Percentiles rank a stretch among this genome's conserved stretches.
Conservation (phyloP, 2,113 vertebrate species). For the Odontesthes bonariensis region DNA sequence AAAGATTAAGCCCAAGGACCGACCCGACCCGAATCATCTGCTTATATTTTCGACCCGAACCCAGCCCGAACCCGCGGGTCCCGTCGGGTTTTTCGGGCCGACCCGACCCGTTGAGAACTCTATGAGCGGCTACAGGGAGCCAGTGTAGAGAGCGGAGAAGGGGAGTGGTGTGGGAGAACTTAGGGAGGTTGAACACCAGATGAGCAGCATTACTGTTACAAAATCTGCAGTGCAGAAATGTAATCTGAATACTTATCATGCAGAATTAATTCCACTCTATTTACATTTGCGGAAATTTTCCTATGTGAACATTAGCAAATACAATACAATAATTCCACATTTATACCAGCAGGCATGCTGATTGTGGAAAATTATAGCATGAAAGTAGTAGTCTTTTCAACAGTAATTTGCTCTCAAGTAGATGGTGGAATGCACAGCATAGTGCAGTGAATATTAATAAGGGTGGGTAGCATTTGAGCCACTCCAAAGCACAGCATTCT, state of each 20-base stretch:
- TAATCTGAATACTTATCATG: constrained; percentile 23
- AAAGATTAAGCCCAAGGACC: too few relatives aligned
- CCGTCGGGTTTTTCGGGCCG: too few relatives aligned
- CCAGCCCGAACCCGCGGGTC: too few relatives aligned
- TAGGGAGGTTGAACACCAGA: too few relatives aligned
- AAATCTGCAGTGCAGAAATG: constrained; percentile 15
- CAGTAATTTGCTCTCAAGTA: constrained; percentile 77
- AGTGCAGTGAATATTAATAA: constrained; percentile 73
- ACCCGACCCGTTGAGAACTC: too few relatives aligned
- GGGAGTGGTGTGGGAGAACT: too few relatives aligned
- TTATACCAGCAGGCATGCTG: constrained; percentile 44
- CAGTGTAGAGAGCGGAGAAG: too few relatives aligned
- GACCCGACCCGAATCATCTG: too few relatives aligned
- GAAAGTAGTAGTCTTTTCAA: constrained; percentile 65
- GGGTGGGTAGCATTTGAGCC: constrained; percentile 45
- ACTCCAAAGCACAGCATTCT: constrained; percentile 32
- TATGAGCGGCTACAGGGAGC: too few relatives aligned
- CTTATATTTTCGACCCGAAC: too few relatives aligned
- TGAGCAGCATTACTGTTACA: not conserved
- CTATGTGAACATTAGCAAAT: constrained; percentile 56
- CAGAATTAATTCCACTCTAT: constrained; percentile 32
- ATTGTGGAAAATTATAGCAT: constrained; percentile 68
- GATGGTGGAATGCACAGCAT: constrained; percentile 63
- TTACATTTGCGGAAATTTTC: constrained; percentile 32
- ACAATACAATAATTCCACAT: constrained; percentile 37